Evolutionary conservation across 64 coral and sea anemone genomes (phyloP).

Genomic region (Stichodactyla mertensii): DNA sequence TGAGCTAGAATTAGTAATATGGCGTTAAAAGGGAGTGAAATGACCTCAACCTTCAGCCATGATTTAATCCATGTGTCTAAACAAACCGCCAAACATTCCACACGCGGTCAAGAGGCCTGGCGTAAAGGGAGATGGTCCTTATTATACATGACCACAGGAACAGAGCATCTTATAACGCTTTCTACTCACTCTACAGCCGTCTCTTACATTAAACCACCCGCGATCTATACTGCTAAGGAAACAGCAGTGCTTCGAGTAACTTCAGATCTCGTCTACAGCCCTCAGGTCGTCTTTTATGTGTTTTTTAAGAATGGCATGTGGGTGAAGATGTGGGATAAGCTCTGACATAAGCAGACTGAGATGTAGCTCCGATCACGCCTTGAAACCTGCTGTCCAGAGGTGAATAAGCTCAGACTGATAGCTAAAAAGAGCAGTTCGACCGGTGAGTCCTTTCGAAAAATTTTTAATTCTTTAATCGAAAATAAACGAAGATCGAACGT

Average conservation of each 20-base stretch:
- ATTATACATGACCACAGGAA: background rate
- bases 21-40: background rate
- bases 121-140: constrained; percentile 14
- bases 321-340: background rate
- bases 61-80: constrained; percentile 17
- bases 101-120: background rate
- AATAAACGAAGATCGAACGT: background rate
- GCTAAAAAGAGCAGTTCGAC: constrained; percentile 18
- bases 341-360: background rate
- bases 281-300: background rate
- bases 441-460: background rate
- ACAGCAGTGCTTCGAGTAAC: background rate
- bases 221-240: background rate
- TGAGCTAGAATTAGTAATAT: background rate
- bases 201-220: background rate
- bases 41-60: background rate
- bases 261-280: background rate
- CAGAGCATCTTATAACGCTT: background rate
- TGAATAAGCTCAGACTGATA: background rate
- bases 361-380: constrained; percentile 19
- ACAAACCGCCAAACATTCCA: constrained; percentile 22
- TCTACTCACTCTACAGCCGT: background rate
- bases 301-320: background rate
- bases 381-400: background rate
- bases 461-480: background rate